Evolutionary conservation across 2,797 vertebrate genomes (phyloP), one percentile per base, ranked within the genome.

Genomic region (Myotis myotis): DNA sequence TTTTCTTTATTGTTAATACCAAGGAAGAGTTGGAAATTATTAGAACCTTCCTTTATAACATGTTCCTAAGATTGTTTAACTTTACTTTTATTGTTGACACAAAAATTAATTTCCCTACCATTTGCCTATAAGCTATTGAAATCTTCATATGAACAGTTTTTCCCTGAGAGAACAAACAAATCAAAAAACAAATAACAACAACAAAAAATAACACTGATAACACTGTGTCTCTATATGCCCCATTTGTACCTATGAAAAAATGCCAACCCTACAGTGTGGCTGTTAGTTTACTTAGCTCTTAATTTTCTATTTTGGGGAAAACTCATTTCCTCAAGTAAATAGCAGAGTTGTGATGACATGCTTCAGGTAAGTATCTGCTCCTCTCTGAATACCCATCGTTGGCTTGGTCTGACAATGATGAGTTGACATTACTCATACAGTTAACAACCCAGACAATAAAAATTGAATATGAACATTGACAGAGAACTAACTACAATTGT

Each of bases 301-400:
- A 49, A 20, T 64, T 62, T 94, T 87, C 49, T 76, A 33, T 57
- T 79, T 62, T 88, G 62, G 57, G 16, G 5, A 93, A 72, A 81
- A n/a, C 1, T 15, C 10, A 78, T 64, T 68, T 71, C 25, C 8
- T 49, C 28, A 74, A 28, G 11, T 72, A 83, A 36, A 47, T 0
- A 13, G 15, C 10, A 64, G 2, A 22, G 16, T 19, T 44, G 1
- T 78, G 86, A 75, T 55, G 23, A 5, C 8, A 79, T 49, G 10
- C 41, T 53, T 78, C 20, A 20, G 1, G 15, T 57, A 51, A 76
- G 55, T 85, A 71, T 0, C 22, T 33, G 4, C 1, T 49, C 12
- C 23, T 71, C 4, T 20, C 12, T 87, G 20, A 1, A 55, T 36
- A 25, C 16, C 16, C 15, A 74, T 81, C 2, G 6, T 30, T 41